phyloP scores from a whole-genome alignment of 2,797 vertebrate species.

The Taenioides sp. region DNA sequence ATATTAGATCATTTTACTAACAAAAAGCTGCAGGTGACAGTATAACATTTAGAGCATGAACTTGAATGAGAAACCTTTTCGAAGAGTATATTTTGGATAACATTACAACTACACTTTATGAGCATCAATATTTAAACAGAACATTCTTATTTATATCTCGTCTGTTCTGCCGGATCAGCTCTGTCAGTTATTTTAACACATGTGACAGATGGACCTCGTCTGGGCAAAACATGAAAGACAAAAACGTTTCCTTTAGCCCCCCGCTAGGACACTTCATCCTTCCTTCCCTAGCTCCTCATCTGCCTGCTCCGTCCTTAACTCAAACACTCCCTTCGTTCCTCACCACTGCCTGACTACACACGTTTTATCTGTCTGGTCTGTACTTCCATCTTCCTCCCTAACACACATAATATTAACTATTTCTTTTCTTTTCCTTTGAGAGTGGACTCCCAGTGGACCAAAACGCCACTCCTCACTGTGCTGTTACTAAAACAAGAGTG shows the following conservation, averaged over 20 bases:
- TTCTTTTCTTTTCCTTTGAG: constrained; percentile 11
- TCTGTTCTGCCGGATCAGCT: constrained; percentile 17
- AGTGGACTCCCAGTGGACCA: constrained; percentile 16
- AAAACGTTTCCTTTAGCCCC: constrained; percentile 18
- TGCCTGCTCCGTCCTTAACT: not conserved
- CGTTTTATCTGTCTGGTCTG: not conserved
- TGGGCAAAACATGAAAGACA: constrained; percentile 28
- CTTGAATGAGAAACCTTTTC: not conserved
- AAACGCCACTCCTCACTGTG: constrained; percentile 19
- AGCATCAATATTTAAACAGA: not conserved
- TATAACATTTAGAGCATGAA: not conserved
- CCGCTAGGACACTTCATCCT: constrained; percentile 27
- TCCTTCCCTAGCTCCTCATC: constrained; percentile 8
- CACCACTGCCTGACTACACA: constrained; percentile 4
- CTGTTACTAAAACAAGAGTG: constrained; percentile 43
- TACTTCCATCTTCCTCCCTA: not conserved
- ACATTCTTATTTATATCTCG: constrained; percentile 7
- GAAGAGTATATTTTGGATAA: not conserved
- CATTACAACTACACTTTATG: not conserved
- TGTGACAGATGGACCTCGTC: constrained; percentile 34
- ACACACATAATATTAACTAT: constrained; percentile 8
- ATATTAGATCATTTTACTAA: too few relatives aligned
- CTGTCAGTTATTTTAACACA: constrained; percentile 22
- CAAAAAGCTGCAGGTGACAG: too few relatives aligned
- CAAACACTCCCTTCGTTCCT: constrained; percentile 3